These are phyloP conservation scores for Genyomyrus donnyi DNA, from an alignment of 2,113 vertebrate species.

Conservation along the genomic window DNA sequence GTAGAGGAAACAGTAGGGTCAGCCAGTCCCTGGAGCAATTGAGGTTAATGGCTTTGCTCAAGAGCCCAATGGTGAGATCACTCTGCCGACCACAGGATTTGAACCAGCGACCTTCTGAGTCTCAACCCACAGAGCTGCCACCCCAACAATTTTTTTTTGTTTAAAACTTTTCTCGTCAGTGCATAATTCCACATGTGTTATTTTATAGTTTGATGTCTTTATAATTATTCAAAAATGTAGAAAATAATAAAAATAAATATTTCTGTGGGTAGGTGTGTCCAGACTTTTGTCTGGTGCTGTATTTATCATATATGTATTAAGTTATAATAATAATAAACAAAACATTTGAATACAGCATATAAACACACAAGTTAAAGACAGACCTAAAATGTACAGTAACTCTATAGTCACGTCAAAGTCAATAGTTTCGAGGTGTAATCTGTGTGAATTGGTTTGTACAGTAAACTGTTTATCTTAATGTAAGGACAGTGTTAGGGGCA, in stretches of 20 bases:
- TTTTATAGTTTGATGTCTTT: neutral
- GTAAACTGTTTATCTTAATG: neutral
- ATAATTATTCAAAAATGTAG: neutral
- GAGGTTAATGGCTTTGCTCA: neutral
- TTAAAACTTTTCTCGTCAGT: neutral
- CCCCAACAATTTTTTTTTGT: neutral
- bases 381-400: neutral
- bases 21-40: neutral
- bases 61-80: neutral
- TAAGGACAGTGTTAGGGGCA: neutral
- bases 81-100: neutral
- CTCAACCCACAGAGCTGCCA: neutral
- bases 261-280: neutral
- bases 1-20: neutral
- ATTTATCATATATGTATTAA: neutral
- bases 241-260: neutral
- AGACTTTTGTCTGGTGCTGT: neutral
- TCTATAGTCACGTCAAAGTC: neutral
- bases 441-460: neutral
- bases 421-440: neutral
- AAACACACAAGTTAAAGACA: neutral
- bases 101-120: neutral
- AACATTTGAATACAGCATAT: neutral
- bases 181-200: neutral
- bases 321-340: neutral